phyloP scores from a whole-genome alignment of 1,140 invertebrate species.

The Hetaerina americana region DNA sequence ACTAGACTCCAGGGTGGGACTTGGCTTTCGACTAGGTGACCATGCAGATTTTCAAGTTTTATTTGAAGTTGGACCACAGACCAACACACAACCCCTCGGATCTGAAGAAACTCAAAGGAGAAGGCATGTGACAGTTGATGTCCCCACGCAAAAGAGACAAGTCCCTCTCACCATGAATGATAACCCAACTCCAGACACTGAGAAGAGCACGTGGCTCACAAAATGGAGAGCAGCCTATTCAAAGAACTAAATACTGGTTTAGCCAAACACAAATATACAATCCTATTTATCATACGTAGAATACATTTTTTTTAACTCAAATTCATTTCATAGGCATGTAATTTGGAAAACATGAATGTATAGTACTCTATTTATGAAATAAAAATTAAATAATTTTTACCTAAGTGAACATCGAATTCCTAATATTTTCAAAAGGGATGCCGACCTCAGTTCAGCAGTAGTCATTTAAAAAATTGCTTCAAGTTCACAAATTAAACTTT shows the following conservation, averaged over 20 bases:
- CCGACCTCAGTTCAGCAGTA: too few species aligned
- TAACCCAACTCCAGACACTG: background rate
- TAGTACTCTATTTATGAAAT: too few species aligned
- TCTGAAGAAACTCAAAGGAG: slow-evolving; percentile 7
- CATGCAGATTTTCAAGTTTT: slow-evolving; percentile 67
- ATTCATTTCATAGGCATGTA: too few species aligned
- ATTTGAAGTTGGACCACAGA: slow-evolving; percentile 62
- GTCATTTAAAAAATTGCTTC: too few species aligned
- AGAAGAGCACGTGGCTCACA: background rate
- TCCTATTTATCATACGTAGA: too few species aligned
- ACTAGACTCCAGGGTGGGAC: slow-evolving; percentile 61
- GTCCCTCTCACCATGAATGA: background rate
- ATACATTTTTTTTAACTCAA: too few species aligned
- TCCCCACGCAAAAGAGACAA: too few species aligned
- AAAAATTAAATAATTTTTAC: too few species aligned
- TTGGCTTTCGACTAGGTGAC: slow-evolving; percentile 62
- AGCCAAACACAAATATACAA: background rate
- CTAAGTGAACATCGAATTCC: too few species aligned
- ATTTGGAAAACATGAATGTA: too few species aligned
- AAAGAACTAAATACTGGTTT: background rate
- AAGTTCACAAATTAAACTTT: too few species aligned
- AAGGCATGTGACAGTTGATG: background rate
- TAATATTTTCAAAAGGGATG: too few species aligned
- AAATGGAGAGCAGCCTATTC: background rate
- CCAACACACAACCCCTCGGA: slow-evolving; percentile 46